Evolutionary conservation across 2,113 vertebrate species (phyloP), one percentile per base, ranked within the genome.

Genomic region (Lucifuga dentata): DNA sequence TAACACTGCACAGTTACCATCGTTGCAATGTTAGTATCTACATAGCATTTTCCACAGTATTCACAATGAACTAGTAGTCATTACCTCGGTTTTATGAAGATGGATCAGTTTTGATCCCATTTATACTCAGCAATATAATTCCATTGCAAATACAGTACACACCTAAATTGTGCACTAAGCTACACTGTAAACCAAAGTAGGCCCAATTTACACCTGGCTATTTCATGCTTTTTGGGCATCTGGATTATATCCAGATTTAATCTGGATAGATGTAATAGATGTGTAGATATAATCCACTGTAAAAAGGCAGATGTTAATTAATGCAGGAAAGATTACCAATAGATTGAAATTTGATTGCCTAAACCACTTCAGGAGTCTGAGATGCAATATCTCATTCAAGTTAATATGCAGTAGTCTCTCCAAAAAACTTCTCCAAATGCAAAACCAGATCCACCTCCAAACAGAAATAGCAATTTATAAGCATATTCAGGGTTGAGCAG

Each of bases 21-120:
- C 57, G 36, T 55, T 36, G 59, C 68, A 78, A 12, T 75, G 69
- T 68, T 67, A 78, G 44, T 3, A 49, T 52, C 8, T 32, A 5
- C 36, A 29, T 24, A 63, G 67, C 70, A 24, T 58, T 52, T 49
- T 23, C 43, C 59, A 36, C 26, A 65, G 16, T n/a, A 61, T 38
- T 41, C 33, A 64, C 26, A 62, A 5, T 20, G 38, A 10, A 44
- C 62, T 33, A 11, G 49, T 39, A n/a, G 36, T 12, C 29, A 23
- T 1, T 8, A 59, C 12, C 8, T 26, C 23, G 29, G 5, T 46
- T 46, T 19, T 10, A 50, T 46, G 33, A 53, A 52, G n/a, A 20
- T 50, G 36, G 9, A 68, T 49, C 19, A 23, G 20, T 43, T 15
- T 23, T 17, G 5, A 71, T 53, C 53, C 66, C 46, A 78, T 68